phyloP scores from a whole-genome alignment of 2,888 invertebrate genomes.

The Polydesmus complanatus region DNA sequence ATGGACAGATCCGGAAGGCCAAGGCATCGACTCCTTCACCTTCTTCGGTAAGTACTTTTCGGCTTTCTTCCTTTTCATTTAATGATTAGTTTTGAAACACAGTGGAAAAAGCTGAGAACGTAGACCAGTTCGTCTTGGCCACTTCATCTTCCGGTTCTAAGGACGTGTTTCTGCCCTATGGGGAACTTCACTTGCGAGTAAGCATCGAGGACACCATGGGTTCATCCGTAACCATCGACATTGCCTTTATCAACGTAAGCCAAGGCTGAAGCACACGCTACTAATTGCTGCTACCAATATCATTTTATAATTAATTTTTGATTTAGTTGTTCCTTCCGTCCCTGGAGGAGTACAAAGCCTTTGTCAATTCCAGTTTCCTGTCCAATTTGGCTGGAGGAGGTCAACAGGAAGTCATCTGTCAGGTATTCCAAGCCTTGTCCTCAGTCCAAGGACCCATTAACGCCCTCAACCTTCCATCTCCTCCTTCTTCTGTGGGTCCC shows the following conservation, averaged over 20 bases:
- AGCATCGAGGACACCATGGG: constrained; percentile 24
- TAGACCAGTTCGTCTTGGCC: background rate
- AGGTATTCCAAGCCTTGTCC: constrained; percentile 23
- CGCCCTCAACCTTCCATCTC: background rate
- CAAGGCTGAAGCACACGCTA: background rate
- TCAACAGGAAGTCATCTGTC: constrained; percentile 24
- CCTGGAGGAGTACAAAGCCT: constrained; percentile 22
- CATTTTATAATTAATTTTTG: background rate
- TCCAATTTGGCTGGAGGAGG: constrained; percentile 24
- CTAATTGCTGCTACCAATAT: background rate
- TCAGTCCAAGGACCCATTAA: constrained; percentile 18
- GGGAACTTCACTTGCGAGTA: constrained; percentile 22
- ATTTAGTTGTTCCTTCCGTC: constrained; percentile 18
- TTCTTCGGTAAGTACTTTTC: constrained; percentile 1
- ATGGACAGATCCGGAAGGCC: constrained; percentile 24
- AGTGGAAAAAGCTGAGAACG: background rate
- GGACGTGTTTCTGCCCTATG: constrained; percentile 22
- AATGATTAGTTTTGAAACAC: background rate
- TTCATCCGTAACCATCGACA: constrained; percentile 21
- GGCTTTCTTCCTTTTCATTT: background rate
- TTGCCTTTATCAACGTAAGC: constrained; percentile 21
- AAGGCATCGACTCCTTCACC: constrained; percentile 7
- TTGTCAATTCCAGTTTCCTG: constrained; percentile 21
- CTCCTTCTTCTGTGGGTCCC: background rate
- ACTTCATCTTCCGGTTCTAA: constrained; percentile 20